Base-by-base conservation (phyloP, 2,113 vertebrate genomes). In the Proteles cristata region DNA sequence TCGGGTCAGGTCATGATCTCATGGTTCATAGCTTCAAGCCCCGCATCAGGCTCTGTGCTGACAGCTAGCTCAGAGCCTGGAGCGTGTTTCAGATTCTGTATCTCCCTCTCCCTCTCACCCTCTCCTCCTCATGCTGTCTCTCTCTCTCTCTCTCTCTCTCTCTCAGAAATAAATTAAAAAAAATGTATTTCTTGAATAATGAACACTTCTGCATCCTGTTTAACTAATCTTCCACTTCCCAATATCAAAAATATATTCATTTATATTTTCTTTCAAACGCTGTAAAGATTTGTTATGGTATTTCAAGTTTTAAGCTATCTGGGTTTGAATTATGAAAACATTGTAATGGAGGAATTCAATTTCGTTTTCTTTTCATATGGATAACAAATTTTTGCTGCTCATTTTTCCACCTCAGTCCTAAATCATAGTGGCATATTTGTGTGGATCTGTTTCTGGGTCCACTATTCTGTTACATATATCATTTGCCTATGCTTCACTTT, bases 271-370 rank as follows among this genome's bases (percentile, higher is more conserved):
- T 43, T n/a, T 14, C 73, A 58, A 90, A 86, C 2, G 55, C 74
- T 53, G 21, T 73, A 69, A 92, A 84, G 43, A 19, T 95, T 90
- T 87, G 15, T 43, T 84, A 31, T 45, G 50, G 14, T 53, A 77
- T 84, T 94, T 95, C 84, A 48, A 58, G 39, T 80, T 76, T 69
- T n/a, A 87, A 69, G 19, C 66, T 61, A 94, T 87, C 63, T 92
- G 88, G 55, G 50, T 58, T 80, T 94, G 84, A 97, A 97, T 87
- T 96, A 94, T 90, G 43, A 35, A 77, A 88, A 66, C 45, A 39
- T 66, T 88, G 39, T 86, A 76, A 82, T 33, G 58, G 69, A 93
- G 12, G 16, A 87, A 76, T 66, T 93, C 86, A 76, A 61, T 84
- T 77, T 71, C 63, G 66, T n/a, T 90, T 94, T 96, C 66, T 90